Percentiles rank a stretch among this genome's conserved stretches.
Evolutionary conservation across 2,888 invertebrate species (phyloP).

Genomic region (Steinernema scapterisci): DNA sequence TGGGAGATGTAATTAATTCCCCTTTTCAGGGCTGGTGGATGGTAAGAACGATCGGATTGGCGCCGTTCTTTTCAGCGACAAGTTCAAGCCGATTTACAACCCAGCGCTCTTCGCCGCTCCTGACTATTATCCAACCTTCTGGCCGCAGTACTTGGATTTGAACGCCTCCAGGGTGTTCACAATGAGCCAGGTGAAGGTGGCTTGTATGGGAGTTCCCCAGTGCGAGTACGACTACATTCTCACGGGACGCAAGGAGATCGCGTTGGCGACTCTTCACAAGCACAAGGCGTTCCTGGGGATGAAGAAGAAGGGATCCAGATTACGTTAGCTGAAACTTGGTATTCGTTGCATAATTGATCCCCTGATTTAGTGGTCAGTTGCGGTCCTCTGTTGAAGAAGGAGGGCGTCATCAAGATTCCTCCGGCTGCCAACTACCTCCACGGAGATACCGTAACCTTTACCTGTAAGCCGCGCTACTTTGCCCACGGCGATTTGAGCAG

Average conservation of each 20-base stretch:
- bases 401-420: slow-evolving; percentile 54
- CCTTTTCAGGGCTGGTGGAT: slow-evolving; percentile 51
- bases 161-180: slow-evolving; percentile 54
- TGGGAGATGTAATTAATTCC: not conserved
- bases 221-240: slow-evolving; percentile 55
- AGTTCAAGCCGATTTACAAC: slow-evolving; percentile 60
- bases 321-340: not conserved
- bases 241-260: slow-evolving; percentile 41
- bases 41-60: slow-evolving; percentile 52
- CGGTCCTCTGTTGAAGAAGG: slow-evolving; percentile 51
- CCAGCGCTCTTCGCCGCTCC: slow-evolving; percentile 55
- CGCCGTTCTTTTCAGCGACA: slow-evolving; percentile 55
- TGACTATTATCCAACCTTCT: slow-evolving; percentile 50
- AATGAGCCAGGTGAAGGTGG: slow-evolving; percentile 49
- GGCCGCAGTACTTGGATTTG: slow-evolving; percentile 49
- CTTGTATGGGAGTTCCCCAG: slow-evolving; percentile 43
- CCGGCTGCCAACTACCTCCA: slow-evolving; percentile 59
- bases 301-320: slow-evolving; percentile 25
- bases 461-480: slow-evolving; percentile 58
- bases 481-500: slow-evolving; percentile 49
- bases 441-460: slow-evolving; percentile 55
- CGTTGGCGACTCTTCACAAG: slow-evolving; percentile 35
- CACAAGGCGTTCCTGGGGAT: slow-evolving; percentile 30
- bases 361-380: slow-evolving; percentile 43
- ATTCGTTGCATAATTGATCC: not conserved